Conservation (phyloP, 1,140 invertebrate genomes). For the Paraescarpia echinospica region DNA sequence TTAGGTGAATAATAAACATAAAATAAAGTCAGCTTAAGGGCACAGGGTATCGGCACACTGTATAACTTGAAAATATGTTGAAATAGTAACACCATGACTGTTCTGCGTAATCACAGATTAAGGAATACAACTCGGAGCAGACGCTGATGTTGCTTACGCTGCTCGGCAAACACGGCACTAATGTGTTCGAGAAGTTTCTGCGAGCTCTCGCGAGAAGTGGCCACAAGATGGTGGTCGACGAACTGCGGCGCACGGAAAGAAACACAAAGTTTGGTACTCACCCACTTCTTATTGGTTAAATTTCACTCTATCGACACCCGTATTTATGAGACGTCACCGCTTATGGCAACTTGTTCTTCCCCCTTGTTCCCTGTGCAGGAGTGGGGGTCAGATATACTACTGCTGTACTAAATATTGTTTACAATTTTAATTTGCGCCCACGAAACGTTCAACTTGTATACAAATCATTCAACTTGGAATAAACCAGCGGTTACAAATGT, state of each 20-base stretch:
- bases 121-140: neutral
- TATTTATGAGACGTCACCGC: too few relatives aligned
- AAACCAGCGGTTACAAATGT: too few relatives aligned
- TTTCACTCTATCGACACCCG: too few relatives aligned
- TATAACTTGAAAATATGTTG: neutral
- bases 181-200: conserved; percentile 19
- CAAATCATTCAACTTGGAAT: too few relatives aligned
- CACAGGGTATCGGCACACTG: neutral
- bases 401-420: too few relatives aligned
- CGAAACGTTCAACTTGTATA: too few relatives aligned
- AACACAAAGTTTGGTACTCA: conserved; percentile 11
- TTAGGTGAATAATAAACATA: neutral
- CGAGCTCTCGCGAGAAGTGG: neutral
- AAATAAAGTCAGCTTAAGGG: neutral
- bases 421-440: too few relatives aligned
- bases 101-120: neutral
- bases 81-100: neutral
- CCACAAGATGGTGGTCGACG: conserved; percentile 5
- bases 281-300: neutral
- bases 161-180: conserved; percentile 12
- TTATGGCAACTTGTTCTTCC: too few relatives aligned
- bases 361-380: too few relatives aligned
- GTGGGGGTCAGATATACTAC: too few relatives aligned
- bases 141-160: neutral
- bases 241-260: conserved; percentile 16